Percentiles rank a stretch among this genome's conserved stretches.
Conservation (phyloP, 2,888 invertebrate species). For the Polietes domitor region DNA sequence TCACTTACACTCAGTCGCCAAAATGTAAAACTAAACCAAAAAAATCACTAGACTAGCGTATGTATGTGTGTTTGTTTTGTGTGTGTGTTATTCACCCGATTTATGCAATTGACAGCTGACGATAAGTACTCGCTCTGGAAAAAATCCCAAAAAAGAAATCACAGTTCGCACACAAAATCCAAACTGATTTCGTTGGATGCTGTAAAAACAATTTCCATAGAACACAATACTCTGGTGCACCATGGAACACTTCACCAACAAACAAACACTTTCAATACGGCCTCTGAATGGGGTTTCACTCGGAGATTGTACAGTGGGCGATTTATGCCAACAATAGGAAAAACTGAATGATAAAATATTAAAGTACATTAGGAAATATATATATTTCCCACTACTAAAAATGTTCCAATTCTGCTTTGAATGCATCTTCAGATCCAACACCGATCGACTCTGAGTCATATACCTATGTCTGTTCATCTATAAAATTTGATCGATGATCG, state of each 20-base stretch:
- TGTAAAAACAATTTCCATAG: slow-evolving; percentile 41
- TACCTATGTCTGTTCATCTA: too few relatives aligned
- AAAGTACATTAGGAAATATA: too few relatives aligned
- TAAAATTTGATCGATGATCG: too few relatives aligned
- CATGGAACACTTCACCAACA: neutral
- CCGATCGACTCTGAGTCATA: too few relatives aligned
- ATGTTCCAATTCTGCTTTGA: too few relatives aligned
- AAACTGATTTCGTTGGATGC: neutral
- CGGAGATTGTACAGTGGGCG: too few relatives aligned
- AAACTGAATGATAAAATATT: too few relatives aligned
- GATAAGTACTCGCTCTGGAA: slow-evolving; percentile 47
- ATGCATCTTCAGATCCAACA: too few relatives aligned
- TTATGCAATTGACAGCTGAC: slow-evolving; percentile 67
- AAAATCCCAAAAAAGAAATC: too few relatives aligned
- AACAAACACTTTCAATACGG: slow-evolving; percentile 40
- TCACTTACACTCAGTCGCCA: neutral
- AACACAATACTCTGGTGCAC: neutral
- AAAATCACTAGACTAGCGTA: neutral
- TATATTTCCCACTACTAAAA: too few relatives aligned
- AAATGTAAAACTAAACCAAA: slow-evolving; percentile 10
- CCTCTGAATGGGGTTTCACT: slow-evolving; percentile 19
- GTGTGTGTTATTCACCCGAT: slow-evolving; percentile 34
- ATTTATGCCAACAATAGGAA: too few relatives aligned
- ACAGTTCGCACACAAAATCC: neutral
- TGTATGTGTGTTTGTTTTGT: too few relatives aligned